A percentile compares a stretch with the other conserved stretches of the same genome.
Evolutionary conservation across 2,113 vertebrate species (phyloP).

Genomic region (Poecilia latipinna): DNA sequence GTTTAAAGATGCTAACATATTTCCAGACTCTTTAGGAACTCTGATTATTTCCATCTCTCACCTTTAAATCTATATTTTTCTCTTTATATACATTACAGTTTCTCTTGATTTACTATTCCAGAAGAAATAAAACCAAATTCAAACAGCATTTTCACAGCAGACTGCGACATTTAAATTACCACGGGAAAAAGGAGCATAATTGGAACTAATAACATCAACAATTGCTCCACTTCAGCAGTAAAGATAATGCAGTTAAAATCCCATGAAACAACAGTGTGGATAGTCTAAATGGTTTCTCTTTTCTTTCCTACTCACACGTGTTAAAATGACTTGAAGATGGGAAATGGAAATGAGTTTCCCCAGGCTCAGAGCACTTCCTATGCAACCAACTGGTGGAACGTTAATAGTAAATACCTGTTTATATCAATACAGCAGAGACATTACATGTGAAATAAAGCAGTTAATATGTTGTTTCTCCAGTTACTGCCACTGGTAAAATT

Average conservation of each 20-base stretch:
- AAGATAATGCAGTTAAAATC: not conserved
- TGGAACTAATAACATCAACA: not conserved
- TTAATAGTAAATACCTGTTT: not conserved
- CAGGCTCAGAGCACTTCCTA: not conserved
- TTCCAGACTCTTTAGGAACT: not conserved
- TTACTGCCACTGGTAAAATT: too few relatives aligned
- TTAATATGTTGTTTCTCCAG: too few relatives aligned
- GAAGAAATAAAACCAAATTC: not conserved
- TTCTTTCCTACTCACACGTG: not conserved
- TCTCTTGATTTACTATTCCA: not conserved
- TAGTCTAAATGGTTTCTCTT: not conserved
- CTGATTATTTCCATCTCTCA: not conserved
- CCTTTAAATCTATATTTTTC: not conserved
- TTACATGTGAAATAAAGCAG: too few relatives aligned
- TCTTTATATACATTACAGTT: not conserved
- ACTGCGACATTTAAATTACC: slow-evolving; percentile 10
- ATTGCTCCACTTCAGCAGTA: not conserved
- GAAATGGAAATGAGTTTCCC: not conserved
- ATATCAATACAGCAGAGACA: not conserved
- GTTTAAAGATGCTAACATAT: not conserved
- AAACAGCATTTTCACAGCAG: not conserved
- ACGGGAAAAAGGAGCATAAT: not conserved
- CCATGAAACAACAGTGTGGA: not conserved
- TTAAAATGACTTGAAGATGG: not conserved
- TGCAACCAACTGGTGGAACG: not conserved